phyloP scores from a whole-genome alignment of 2,888 invertebrate species.

The Lepidochrysops patricia region DNA sequence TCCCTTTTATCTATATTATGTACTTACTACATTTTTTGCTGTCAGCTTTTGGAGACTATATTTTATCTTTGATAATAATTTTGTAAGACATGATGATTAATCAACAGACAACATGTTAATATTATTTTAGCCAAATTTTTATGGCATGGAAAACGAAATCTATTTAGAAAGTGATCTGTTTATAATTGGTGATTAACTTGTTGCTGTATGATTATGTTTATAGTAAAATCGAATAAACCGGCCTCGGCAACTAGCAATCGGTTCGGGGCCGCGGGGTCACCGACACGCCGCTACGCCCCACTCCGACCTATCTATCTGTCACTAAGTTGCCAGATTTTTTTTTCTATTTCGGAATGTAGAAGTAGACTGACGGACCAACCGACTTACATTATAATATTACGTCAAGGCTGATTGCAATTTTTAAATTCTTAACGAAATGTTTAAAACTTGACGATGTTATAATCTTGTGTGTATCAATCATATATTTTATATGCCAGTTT shows the following conservation, averaged over 20 bases:
- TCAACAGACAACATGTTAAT: not conserved
- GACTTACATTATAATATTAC: not conserved
- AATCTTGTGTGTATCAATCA: not conserved
- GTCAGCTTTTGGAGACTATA: not conserved
- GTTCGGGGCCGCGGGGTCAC: conserved; percentile 61
- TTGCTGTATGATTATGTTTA: conserved; percentile 20
- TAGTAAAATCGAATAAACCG: conserved; percentile 27
- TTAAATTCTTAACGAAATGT: not conserved
- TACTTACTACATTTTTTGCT: not conserved
- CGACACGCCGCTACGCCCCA: conserved; percentile 47
- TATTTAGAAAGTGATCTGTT: conserved; percentile 4
- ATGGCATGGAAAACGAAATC: not conserved
- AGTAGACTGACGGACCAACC: not conserved
- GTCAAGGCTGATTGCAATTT: not conserved
- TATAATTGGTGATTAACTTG: conserved; percentile 17
- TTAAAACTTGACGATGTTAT: not conserved
- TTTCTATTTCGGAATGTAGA: not conserved
- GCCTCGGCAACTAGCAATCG: conserved; percentile 36
- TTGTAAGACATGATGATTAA: not conserved
- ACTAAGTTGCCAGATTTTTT: conserved; percentile 26
- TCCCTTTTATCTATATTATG: not conserved
- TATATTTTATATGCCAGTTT: not conserved
- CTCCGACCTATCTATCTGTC: conserved; percentile 31
- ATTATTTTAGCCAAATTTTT: not conserved
- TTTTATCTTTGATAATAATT: not conserved